phyloP scores from a whole-genome alignment of 2,113 vertebrate genomes.

The Astatotilapia flaviijosephi region DNA sequence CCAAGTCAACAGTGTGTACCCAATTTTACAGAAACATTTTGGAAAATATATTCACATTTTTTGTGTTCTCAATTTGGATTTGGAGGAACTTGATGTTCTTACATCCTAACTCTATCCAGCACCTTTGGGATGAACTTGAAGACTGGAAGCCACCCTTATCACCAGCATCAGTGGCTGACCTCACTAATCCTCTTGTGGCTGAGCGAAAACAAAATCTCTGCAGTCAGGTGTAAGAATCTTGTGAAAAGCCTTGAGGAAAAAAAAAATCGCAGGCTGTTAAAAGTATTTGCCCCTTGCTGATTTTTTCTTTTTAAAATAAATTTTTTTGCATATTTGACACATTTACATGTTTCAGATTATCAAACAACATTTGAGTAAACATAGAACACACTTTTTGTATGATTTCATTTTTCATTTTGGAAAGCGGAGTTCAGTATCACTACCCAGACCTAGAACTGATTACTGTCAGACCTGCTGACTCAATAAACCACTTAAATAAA shows the following conservation, averaged over 20 bases:
- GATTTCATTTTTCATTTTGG: neutral
- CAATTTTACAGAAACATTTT: neutral
- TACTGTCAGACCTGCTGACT: neutral
- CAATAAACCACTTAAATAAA: neutral
- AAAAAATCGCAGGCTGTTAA: neutral
- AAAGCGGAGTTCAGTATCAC: neutral
- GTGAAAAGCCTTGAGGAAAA: neutral
- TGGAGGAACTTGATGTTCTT: neutral
- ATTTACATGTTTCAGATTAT: neutral
- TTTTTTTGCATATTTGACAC: neutral
- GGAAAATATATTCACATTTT: neutral
- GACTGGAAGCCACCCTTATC: neutral
- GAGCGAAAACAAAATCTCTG: neutral
- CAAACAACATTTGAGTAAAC: neutral
- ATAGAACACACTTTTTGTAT: neutral
- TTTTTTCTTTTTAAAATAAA: fast-evolving
- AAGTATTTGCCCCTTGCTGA: neutral
- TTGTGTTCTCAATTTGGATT: neutral
- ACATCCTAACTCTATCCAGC: neutral
- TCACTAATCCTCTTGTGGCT: neutral
- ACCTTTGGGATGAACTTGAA: neutral
- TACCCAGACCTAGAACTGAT: neutral
- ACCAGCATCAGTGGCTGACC: neutral
- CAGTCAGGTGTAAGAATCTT: neutral
- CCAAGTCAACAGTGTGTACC: neutral